Base-by-base conservation (phyloP, 2,888 invertebrate genomes). In the Timema podura region DNA sequence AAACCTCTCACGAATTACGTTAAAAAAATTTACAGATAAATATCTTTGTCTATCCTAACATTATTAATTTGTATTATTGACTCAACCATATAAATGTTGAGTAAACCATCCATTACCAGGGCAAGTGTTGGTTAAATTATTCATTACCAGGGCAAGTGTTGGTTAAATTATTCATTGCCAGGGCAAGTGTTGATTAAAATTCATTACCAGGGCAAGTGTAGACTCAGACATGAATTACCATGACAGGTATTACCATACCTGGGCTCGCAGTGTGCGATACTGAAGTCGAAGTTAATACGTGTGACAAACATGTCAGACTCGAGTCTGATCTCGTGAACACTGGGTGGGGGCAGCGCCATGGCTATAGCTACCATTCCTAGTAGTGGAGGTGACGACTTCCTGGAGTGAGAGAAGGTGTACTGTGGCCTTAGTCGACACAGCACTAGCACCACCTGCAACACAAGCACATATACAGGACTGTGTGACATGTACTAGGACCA, bases 291-390 rank as follows among this genome's bases (percentile, higher is more conserved):
- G 81, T 92, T 95, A 79, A 98, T 92, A 79, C 96, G 89, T 72
- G 95, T 97, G 77, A 98, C 97, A 82, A 98, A 98, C 94, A 95
- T 95, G 80, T 95, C 95, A 69, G 93, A 89, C 82, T 97, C 97
- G 77, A 98, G 86, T 76, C 96, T 89, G 77, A 97, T 95, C 84
- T 98, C 98, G 80, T 98, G 96, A 75, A 98, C 95, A 74, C 96
- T 96, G 11, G 98, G 97, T 11, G 98, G 97, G 64, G 98, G 98
- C 75, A 98, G 85, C 10, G 97, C 98, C 76, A 98, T 96, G 75
- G 97, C 98, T 77, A 98, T 81, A 6, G 94, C 97, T 71, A 97
- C 96, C 92, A 97, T 92, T 45, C 97, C 97, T 76, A 98, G 83
- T 48, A 95, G 85, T 8, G 93, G 91, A 13, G 95, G 93, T 68